A percentile compares a stretch with the other conserved stretches of the same genome.
These are phyloP conservation scores for Pontoporia blainvillei DNA, from an alignment of 2,113 vertebrate genomes.

Conservation along the genomic window DNA sequence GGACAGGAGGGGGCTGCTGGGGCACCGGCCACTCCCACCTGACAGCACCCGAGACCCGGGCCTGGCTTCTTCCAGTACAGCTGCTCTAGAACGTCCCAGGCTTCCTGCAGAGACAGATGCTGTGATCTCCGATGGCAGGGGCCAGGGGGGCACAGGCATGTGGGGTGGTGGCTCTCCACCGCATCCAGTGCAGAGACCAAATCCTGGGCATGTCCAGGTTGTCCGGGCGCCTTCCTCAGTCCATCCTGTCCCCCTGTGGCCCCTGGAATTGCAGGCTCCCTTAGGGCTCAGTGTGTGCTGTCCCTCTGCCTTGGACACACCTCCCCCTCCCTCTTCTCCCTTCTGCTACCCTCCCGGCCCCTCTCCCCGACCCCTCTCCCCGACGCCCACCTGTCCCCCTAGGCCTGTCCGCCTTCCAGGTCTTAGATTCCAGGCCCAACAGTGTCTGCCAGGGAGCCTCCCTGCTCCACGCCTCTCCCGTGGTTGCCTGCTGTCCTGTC, in stretches of 20 bases:
- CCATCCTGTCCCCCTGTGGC: fast-evolving
- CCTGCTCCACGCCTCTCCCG: fast-evolving
- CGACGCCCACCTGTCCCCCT: neutral
- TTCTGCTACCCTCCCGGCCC: neutral
- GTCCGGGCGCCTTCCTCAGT: fast-evolving
- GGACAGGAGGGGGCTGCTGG: fast-evolving
- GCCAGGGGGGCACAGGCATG: neutral
- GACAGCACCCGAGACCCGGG: fast-evolving
- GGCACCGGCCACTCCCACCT: fast-evolving
- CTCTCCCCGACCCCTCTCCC: too few species aligned
- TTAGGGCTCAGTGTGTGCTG: fast-evolving
- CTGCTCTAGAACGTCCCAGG: neutral
- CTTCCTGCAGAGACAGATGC: fast-evolving
- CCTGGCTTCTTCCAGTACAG: too few species aligned
- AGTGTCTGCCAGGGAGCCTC: neutral
- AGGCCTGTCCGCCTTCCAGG: neutral
- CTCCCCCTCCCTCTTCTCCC: fast-evolving
- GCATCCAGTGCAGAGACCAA: neutral
- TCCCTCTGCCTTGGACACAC: neutral
- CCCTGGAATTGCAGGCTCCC: fast-evolving
- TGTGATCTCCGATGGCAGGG: fast-evolving
- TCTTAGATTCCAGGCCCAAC: too few species aligned
- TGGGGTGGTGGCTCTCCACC: fast-evolving
- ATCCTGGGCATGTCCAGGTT: neutral
- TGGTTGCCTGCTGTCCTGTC: neutral